These are phyloP conservation scores for Lichenostomus cassidix DNA, from an alignment of 2,113 vertebrate species.

Conservation along the genomic window DNA sequence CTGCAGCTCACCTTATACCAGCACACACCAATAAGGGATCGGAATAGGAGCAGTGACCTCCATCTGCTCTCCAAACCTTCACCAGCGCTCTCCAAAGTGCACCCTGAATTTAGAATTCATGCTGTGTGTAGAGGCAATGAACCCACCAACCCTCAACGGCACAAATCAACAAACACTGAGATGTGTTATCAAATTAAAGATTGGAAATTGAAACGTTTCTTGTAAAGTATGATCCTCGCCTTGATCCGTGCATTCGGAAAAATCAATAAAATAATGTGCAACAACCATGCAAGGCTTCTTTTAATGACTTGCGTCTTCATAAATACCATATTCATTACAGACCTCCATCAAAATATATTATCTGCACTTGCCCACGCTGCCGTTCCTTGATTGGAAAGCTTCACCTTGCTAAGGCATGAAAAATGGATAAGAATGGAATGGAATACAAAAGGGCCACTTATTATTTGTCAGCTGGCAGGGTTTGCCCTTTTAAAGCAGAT, in stretches of 20 bases:
- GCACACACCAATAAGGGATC: fast-evolving
- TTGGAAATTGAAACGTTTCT: constrained; percentile 41
- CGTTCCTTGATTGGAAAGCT: constrained; percentile 65
- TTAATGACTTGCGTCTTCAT: constrained; percentile 70
- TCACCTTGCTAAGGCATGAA: constrained; percentile 61
- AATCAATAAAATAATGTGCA: constrained; percentile 65
- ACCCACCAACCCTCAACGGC: not conserved
- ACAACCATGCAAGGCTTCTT: constrained; percentile 38
- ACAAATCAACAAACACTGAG: not conserved
- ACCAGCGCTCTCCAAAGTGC: not conserved
- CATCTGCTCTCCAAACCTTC: not conserved
- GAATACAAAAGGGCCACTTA: constrained; percentile 44
- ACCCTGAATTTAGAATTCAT: not conserved
- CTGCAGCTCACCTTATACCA: not conserved
- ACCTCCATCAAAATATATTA: constrained; percentile 58
- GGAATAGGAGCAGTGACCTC: not conserved
- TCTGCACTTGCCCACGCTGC: constrained; percentile 35
- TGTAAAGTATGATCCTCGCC: constrained; percentile 20
- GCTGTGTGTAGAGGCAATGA: not conserved
- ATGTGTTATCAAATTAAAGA: constrained; percentile 46
- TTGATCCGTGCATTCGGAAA: constrained; percentile 35
- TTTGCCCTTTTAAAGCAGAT: constrained; percentile 28
- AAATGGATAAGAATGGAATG: constrained; percentile 25
- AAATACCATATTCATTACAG: constrained; percentile 69
- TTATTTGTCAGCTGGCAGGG: not conserved